These are phyloP conservation scores for Amphiprion clarkii DNA, from an alignment of 2,797 vertebrate genomes.

Conservation along the genomic window DNA sequence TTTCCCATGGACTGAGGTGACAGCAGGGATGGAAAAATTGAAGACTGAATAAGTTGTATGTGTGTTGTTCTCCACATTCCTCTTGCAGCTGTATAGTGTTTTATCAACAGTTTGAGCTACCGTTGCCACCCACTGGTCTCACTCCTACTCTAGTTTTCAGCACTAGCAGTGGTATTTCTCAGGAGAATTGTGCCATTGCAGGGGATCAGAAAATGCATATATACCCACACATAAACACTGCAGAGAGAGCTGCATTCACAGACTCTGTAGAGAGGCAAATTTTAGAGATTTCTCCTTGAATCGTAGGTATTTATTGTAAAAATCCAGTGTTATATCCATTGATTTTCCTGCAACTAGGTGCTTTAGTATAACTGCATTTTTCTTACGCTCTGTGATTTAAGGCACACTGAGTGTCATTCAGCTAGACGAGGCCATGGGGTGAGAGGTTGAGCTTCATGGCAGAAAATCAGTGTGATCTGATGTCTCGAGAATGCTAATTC, in stretches of 20 bases:
- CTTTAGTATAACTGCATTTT: no score
- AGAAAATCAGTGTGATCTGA: conserved; percentile 51
- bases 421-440: background rate
- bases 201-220: conserved; percentile 8
- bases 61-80: conserved; percentile 57
- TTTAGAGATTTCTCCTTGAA: background rate
- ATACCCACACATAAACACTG: background rate
- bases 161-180: conserved; percentile 67
- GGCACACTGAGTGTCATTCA: background rate
- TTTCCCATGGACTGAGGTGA: conserved; percentile 23
- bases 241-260: background rate
- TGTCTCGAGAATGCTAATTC: conserved; percentile 23
- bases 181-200: conserved; percentile 41
- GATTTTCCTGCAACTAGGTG: background rate
- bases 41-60: conserved; percentile 21
- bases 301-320: background rate
- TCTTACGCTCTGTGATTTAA: no score
- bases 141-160: conserved; percentile 74
- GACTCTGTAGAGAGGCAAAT: background rate
- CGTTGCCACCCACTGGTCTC: conserved; percentile 68
- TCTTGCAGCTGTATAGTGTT: conserved; percentile 42
- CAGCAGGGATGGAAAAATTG: conserved; percentile 23
- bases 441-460: conserved; percentile 54
- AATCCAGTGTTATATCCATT: background rate
- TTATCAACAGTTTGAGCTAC: conserved; percentile 51